Percentiles rank a stretch among this genome's conserved stretches.
These are phyloP conservation scores for Cydia strobilella DNA, from an alignment of 1,140 invertebrate species.

Conservation along the genomic window DNA sequence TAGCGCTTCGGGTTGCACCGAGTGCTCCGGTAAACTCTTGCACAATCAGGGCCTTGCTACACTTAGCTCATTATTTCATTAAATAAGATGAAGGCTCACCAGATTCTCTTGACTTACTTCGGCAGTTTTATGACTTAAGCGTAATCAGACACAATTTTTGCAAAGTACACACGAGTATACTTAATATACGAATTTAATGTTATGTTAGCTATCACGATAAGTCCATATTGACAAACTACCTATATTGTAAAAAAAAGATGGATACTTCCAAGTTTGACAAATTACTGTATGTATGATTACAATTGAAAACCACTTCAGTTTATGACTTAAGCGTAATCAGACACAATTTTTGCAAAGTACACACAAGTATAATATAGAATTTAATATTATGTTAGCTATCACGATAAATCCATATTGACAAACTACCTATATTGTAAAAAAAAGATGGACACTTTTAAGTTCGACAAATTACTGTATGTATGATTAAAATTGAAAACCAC, in stretches of 20 bases:
- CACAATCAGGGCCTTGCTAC: slow-evolving; percentile 46
- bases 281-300: too few species aligned
- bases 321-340: background rate
- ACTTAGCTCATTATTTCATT: slow-evolving; percentile 36
- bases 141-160: background rate
- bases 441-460: too few species aligned
- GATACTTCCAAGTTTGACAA: too few species aligned
- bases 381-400: too few species aligned
- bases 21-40: slow-evolving; percentile 73
- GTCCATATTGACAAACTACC: background rate
- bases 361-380: too few species aligned
- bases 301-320: background rate
- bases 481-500: too few species aligned
- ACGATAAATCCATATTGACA: background rate
- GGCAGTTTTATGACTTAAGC: background rate
- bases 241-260: background rate
- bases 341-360: background rate
- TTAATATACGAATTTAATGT: too few species aligned
- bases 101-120: slow-evolving; percentile 5
- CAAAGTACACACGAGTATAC: background rate
- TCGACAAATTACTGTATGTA: too few species aligned
- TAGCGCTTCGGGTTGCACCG: slow-evolving; percentile 65
- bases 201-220: background rate
- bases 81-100: slow-evolving; percentile 22
- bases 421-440: background rate